Conservation (phyloP, 2,797 vertebrate species). For the Pantherophis vulpinus region DNA sequence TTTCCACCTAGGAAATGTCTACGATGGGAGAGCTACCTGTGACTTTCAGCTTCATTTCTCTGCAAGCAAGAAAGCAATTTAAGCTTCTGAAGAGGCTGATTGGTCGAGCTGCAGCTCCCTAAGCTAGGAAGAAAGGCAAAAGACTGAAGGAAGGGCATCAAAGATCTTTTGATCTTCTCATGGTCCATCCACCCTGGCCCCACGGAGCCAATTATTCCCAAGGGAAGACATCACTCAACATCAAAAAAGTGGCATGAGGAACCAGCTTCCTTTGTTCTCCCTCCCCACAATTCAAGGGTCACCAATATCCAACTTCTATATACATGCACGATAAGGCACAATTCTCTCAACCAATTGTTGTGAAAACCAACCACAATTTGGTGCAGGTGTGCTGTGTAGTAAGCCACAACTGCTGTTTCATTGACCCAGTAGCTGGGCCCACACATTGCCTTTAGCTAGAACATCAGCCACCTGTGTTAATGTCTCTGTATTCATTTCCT, state of each 20-base stretch:
- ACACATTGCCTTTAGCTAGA: not conserved
- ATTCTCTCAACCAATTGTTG: not conserved
- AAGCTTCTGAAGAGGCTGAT: not conserved
- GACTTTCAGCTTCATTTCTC: not conserved
- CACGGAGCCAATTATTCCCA: not conserved
- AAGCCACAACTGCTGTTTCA: not conserved
- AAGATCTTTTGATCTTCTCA: not conserved
- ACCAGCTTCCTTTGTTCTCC: not conserved
- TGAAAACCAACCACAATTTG: not conserved
- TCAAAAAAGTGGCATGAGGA: not conserved
- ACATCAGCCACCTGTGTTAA: not conserved
- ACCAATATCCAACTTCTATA: not conserved
- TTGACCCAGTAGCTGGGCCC: not conserved
- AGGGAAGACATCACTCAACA: not conserved
- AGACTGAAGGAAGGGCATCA: not conserved
- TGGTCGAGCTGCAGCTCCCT: not conserved
- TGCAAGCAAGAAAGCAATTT: not conserved
- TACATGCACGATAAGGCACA: not conserved
- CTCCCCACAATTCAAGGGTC: not conserved
- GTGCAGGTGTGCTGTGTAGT: not conserved
- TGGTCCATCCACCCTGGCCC: not conserved
- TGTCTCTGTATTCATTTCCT: not conserved
- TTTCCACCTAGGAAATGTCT: not conserved
- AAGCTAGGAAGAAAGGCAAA: not conserved
- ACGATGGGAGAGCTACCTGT: not conserved